Percentiles rank a stretch among this genome's conserved stretches.
phyloP scores from a whole-genome alignment of 2,113 vertebrate genomes.

The Alethe diademata region DNA sequence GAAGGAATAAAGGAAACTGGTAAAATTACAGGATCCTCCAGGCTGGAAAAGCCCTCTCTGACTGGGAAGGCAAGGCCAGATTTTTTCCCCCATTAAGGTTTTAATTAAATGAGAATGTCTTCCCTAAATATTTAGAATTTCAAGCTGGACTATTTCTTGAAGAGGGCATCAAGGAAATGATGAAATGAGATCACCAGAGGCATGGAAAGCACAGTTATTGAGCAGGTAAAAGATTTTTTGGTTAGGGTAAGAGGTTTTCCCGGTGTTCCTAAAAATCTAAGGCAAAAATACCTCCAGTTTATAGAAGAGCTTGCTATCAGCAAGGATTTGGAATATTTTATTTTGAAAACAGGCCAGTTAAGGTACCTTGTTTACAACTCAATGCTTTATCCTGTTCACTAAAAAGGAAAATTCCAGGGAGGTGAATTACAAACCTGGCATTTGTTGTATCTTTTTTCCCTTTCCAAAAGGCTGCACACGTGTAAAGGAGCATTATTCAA shows the following conservation, averaged over 20 bases:
- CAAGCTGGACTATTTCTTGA: background rate
- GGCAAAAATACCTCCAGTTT: background rate
- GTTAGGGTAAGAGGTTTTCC: background rate
- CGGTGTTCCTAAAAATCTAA: background rate
- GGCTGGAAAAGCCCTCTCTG: background rate
- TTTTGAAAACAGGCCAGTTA: background rate
- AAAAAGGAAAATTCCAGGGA: background rate
- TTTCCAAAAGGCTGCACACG: background rate
- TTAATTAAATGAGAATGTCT: background rate
- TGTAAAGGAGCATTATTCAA: background rate
- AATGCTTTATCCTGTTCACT: accelerated
- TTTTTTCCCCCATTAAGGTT: background rate
- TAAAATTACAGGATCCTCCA: background rate
- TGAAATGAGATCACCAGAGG: background rate
- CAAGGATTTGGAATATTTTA: background rate
- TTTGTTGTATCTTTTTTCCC: background rate
- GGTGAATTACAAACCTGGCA: too few relatives aligned
- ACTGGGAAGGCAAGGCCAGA: background rate
- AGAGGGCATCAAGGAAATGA: background rate
- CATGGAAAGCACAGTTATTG: background rate
- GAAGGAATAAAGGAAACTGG: background rate
- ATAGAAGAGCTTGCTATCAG: background rate
- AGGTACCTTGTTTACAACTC: background rate
- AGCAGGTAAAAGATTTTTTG: background rate
- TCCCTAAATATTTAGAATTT: background rate